Base-by-base conservation (phyloP, 2,113 vertebrate species). In the Tichodroma muraria region DNA sequence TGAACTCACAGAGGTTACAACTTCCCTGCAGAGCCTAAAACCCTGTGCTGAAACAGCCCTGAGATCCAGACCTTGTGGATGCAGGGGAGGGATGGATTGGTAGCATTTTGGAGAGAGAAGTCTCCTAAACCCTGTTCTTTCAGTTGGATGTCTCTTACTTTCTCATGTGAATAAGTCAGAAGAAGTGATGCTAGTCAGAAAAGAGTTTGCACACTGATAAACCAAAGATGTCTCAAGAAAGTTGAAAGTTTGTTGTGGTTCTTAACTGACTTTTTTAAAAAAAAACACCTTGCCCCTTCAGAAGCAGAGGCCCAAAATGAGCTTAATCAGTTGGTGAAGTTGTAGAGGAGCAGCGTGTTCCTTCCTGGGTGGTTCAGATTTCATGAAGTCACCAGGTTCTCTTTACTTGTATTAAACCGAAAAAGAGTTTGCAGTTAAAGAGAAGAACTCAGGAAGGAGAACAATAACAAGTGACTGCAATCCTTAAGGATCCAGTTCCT, bases 151-250 rank as follows among this genome's bases (percentile, higher is more conserved):
- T 3, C 24, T 14, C 25, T 33, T 19, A 17, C 83, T 83, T 83
- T 37, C 37, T 77, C 25, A 13, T 0, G 6, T 0, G 2, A 37
- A 10, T n/a, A 33, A 47, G 12, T 11, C 25, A 17, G 33, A 66
- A 40, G 31, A 11, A 15, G 16, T 4, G 11, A 20, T 12, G 10
- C 7, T 37, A 45, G 13, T 54, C 56, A 75, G 69, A 54, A 81
- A 31, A 31, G 44, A 1, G 1, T 5, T 61, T 35, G 19, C 5
- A 9, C 20, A 27, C 28, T 33, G 57, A 56, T 27, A 68, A 88
- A 49, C 23, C 54, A 75, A 49, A 65, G 50, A 8, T 35, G 15
- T 5, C 50, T 50, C 33, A 49, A 45, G 25, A 2, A 42, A 30
- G 35, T 4, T 45, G 19, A 24, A 73, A 22, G 25, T 14, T 57